Evolutionary conservation across 2,113 vertebrate genomes (phyloP), one percentile per base, ranked within the genome.

Genomic region (Coturnix japonica): DNA sequence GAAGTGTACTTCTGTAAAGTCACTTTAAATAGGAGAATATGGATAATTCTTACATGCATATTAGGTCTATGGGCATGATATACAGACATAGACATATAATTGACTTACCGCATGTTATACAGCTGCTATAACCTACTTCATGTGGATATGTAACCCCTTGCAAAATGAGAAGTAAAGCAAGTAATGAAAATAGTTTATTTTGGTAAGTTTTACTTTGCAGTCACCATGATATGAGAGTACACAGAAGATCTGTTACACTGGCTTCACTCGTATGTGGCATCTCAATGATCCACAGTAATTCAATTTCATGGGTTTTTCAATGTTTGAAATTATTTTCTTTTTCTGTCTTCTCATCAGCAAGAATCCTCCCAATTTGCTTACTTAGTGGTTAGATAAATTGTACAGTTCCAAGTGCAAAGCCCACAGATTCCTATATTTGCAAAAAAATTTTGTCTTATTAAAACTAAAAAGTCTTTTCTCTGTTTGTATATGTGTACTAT

Each of bases 221-320:
- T 71, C 78, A 4, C 28, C 7, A 10, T 57, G 20, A 73, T 9
- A 53, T 53, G 28, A 89, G n/a, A 47, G 11, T 13, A 69, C 19
- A 51, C 5, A 33, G 49, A 28, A 8, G 1, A 2, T 63, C 30
- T 81, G 5, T 49, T 81, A 30, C 11, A 31, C 4, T 33, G 17
- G 1, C 63, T 64, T 78, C 64, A 11, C 7, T 71, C 31, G 18
- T 33, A 12, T 1, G 20, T 1, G 0, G 5, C 8, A 49, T 6
- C 8, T 74, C 23, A 74, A 43, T 5, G 70, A 59, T 33, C 3
- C 37, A 46, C 21, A 84, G 10, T 23, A 91, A 63, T 20, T 59
- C 53, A 91, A 49, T 70, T 7, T 73, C n/a, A 54, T 18, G 11
- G 39, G 3, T 3, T 89, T 90, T 86, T 61, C 28, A 59, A 23